Conservation (phyloP, 2,113 vertebrate genomes). For the Hippocampus guttulatus region DNA sequence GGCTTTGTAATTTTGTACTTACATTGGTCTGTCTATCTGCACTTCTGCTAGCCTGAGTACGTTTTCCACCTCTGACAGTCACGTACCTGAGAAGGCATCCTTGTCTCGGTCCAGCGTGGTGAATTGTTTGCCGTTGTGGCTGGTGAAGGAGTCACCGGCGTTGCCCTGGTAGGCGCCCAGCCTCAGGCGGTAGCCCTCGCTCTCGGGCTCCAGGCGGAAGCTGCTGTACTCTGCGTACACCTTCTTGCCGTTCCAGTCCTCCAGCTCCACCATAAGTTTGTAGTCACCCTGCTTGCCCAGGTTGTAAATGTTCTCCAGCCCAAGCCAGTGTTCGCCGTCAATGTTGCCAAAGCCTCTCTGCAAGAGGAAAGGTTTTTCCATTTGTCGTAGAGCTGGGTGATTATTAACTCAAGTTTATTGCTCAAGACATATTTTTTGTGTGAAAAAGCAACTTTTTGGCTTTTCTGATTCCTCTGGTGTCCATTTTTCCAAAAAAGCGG, state of each 20-base stretch:
- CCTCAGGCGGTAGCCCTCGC: conserved; percentile 85
- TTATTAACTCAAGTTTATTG: not conserved
- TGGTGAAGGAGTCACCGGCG: conserved; percentile 91
- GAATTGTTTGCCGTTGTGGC: conserved; percentile 95
- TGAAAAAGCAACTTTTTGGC: not conserved
- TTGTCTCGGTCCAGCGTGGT: conserved; percentile 95
- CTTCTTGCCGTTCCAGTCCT: conserved; percentile 97
- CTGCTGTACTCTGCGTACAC: conserved; percentile 97
- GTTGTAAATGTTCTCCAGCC: conserved; percentile 90
- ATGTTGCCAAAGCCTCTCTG: conserved; percentile 98
- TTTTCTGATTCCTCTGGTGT: too few species aligned
- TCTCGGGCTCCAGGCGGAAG: conserved; percentile 89
- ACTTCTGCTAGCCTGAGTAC: too few species aligned
- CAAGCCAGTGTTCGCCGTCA: conserved; percentile 94
- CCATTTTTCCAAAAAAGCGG: too few species aligned
- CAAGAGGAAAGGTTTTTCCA: conserved; percentile 30
- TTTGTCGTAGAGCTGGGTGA: not conserved
- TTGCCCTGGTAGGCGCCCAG: conserved; percentile 95
- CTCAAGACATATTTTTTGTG: not conserved
- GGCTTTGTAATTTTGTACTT: too few species aligned
- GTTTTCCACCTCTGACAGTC: not conserved
- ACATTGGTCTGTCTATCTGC: too few species aligned
- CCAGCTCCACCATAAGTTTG: conserved; percentile 88
- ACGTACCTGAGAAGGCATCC: conserved; percentile 86
- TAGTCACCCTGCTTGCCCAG: conserved; percentile 93